Evolutionary conservation across 2,888 invertebrate genomes (phyloP).

Genomic region (Platycheirus rosarum): DNA sequence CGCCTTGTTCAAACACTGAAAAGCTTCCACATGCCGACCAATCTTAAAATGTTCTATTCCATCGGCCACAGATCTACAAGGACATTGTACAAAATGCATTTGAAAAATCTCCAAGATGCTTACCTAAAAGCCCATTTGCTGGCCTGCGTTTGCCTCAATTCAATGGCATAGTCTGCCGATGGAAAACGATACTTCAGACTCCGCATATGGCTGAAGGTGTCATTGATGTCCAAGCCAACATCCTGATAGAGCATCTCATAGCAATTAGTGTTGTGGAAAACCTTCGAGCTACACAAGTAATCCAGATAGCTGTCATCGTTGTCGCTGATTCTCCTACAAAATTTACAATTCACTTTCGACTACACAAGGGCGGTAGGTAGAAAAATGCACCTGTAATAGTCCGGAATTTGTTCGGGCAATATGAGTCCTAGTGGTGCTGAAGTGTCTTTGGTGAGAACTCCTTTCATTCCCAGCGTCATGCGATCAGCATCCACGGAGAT

Average conservation of each 20-base stretch:
- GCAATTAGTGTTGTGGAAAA: constrained; percentile 95
- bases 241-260: constrained; percentile 91
- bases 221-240: constrained; percentile 82
- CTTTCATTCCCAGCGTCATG: constrained; percentile 94
- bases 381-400: constrained; percentile 90
- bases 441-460: constrained; percentile 87
- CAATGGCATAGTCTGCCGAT: constrained; percentile 91
- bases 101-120: constrained; percentile 47
- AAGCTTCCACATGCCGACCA: constrained; percentile 95
- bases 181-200: constrained; percentile 88
- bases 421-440: constrained; percentile 92
- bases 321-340: constrained; percentile 47
- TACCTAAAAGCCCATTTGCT: constrained; percentile 95
- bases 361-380: too few species aligned
- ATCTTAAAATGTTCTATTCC: constrained; percentile 97
- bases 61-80: constrained; percentile 90
- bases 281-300: constrained; percentile 91
- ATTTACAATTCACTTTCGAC: too few species aligned
- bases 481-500: constrained; percentile 93
- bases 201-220: constrained; percentile 79
- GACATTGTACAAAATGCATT: constrained; percentile 56
- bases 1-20: constrained; percentile 96
- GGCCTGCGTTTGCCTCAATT: constrained; percentile 94
- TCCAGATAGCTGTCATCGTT: constrained; percentile 78
- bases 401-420: constrained; percentile 91